Percentiles rank a stretch among this genome's conserved stretches.
Conservation (phyloP, 2,888 invertebrate genomes). For the Augiades crinisus region DNA sequence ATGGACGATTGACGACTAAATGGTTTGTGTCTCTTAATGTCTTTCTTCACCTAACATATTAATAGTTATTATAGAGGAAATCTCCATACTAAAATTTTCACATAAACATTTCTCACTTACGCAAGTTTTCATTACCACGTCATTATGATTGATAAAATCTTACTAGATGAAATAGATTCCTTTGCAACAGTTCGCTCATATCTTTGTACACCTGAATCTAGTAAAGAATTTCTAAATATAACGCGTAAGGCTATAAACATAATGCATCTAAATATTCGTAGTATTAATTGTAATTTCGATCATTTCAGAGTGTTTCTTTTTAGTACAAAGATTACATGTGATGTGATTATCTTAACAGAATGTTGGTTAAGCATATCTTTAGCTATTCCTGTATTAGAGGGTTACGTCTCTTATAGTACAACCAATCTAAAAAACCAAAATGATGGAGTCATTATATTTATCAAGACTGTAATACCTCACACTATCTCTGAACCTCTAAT, state of each 20-base stretch:
- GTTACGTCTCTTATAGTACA: slow-evolving; percentile 2
- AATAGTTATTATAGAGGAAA: too few relatives aligned
- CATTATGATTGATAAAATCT: background rate
- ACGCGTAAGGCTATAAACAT: background rate
- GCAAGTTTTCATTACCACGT: too few relatives aligned
- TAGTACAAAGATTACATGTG: background rate
- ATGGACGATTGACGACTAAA: too few relatives aligned
- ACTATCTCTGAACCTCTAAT: slow-evolving; percentile 7
- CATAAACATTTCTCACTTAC: too few relatives aligned
- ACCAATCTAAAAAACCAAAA: slow-evolving; percentile 11
- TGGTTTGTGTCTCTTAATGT: too few relatives aligned
- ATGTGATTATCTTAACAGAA: slow-evolving; percentile 10
- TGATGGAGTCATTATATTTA: slow-evolving; percentile 21
- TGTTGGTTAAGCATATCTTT: slow-evolving; percentile 5
- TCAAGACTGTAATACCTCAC: background rate
- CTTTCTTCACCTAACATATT: too few relatives aligned
- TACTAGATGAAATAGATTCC: slow-evolving; percentile 2
- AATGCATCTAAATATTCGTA: slow-evolving; percentile 12
- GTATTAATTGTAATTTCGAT: slow-evolving; percentile 6
- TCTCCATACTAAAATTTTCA: background rate
- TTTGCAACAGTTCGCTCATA: background rate
- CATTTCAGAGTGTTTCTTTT: slow-evolving; percentile 4
- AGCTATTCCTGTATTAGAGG: background rate
- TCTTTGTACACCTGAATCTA: slow-evolving; percentile 1
- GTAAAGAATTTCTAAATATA: background rate